These are phyloP conservation scores for Myoxocephalus aenaeus DNA, from an alignment of 2,797 vertebrate species.

Conservation along the genomic window DNA sequence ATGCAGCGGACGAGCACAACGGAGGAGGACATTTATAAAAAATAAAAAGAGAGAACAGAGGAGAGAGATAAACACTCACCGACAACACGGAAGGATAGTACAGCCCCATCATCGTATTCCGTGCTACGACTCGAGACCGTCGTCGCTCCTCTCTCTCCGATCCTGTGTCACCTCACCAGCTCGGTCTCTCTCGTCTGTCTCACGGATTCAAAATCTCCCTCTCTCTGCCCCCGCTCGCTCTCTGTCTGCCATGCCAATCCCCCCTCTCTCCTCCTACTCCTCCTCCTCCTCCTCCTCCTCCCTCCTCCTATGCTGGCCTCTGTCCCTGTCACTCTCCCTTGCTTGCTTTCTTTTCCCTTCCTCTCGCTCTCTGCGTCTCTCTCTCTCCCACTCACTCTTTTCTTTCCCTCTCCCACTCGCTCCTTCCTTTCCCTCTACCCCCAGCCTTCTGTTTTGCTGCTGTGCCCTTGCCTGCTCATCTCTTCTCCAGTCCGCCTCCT, in stretches of 20 bases:
- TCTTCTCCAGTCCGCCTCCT: constrained; percentile 68
- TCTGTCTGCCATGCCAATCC: constrained; percentile 76
- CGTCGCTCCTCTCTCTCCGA: constrained; percentile 67
- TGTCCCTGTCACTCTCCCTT: constrained; percentile 78
- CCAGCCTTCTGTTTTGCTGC: constrained; percentile 78
- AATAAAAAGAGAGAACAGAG: not conserved
- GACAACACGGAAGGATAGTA: constrained; percentile 85
- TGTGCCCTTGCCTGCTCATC: constrained; percentile 83
- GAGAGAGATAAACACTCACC: constrained; percentile 81
- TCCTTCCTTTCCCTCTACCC: constrained; percentile 73
- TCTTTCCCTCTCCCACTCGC: constrained; percentile 71
- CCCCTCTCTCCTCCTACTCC: constrained; percentile 36
- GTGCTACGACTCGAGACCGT: constrained; percentile 76
- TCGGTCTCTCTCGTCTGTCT: constrained; percentile 80
- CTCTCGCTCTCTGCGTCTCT: constrained; percentile 24
- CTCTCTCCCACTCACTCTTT: constrained; percentile 68
- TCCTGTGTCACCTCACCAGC: constrained; percentile 79
- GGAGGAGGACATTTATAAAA: constrained; percentile 41
- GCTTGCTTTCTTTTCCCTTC: constrained; percentile 42
- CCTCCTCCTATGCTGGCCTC: constrained; percentile 69
- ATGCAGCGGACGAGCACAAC: constrained; percentile 19
- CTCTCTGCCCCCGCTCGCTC: constrained; percentile 81
- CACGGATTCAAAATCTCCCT: constrained; percentile 88
- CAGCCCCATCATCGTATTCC: constrained; percentile 87
- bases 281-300: constrained; percentile 34